phyloP scores from a whole-genome alignment of 64 coral and sea anemone species.

The Porites lutea region DNA sequence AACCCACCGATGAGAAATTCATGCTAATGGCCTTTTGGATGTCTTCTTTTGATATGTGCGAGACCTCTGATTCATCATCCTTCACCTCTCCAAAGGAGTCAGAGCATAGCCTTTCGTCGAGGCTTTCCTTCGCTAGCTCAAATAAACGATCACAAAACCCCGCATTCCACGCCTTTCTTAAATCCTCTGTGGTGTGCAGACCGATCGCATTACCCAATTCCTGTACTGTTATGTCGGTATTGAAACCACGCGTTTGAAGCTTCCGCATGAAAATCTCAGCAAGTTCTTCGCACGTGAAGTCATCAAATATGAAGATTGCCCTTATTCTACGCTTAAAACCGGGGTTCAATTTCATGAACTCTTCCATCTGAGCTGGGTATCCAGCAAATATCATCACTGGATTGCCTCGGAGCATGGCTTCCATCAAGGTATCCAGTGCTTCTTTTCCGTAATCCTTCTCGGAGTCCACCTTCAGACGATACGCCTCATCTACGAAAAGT shows the following conservation, averaged over 20 bases:
- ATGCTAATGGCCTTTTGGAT: too few relatives aligned
- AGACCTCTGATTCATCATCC: too few relatives aligned
- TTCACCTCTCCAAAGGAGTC: too few relatives aligned
- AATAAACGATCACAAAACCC: background rate
- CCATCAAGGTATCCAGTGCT: background rate
- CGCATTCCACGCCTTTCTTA: background rate
- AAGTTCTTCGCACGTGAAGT: background rate
- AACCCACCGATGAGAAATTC: too few relatives aligned
- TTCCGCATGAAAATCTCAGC: background rate
- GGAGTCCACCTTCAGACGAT: too few relatives aligned
- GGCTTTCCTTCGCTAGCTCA: too few relatives aligned
- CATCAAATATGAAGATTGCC: background rate
- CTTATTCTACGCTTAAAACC: conserved; percentile 1
- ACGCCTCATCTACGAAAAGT: too few relatives aligned
- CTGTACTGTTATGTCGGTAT: background rate
- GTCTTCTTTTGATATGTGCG: too few relatives aligned
- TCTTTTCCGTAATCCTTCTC: too few relatives aligned
- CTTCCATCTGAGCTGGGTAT: conserved; percentile 27
- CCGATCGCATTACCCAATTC: background rate
- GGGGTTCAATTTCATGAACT: background rate
- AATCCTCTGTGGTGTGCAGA: background rate
- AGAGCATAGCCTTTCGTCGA: too few relatives aligned
- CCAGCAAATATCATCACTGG: conserved; percentile 14
- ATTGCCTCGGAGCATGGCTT: conserved; percentile 12
- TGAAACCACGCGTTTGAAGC: background rate